phyloP scores from a whole-genome alignment of 2,113 vertebrate species.

The Boleophthalmus pectinirostris region DNA sequence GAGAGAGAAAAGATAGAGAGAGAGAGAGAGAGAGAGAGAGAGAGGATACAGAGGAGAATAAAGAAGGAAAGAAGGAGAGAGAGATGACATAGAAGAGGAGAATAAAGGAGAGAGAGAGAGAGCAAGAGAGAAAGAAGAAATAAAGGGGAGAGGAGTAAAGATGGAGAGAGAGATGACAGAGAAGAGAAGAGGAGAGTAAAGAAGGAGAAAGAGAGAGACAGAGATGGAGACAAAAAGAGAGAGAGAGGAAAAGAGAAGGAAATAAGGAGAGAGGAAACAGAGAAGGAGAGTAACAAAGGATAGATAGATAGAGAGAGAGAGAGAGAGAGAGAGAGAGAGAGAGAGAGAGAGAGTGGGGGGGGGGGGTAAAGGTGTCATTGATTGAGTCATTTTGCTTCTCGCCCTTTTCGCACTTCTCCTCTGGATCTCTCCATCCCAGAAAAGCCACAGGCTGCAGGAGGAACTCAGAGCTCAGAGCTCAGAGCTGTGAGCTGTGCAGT shows the following conservation, averaged over 20 bases:
- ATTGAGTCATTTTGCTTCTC: slow-evolving; percentile 33
- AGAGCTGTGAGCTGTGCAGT: no score
- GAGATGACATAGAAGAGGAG: no score
- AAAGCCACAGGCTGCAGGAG: neutral
- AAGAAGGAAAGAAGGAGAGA: no score
- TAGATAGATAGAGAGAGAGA: neutral
- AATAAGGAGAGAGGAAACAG: neutral
- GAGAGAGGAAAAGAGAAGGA: slow-evolving; percentile 11
- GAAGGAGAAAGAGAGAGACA: neutral
- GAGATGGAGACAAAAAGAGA: slow-evolving; percentile 5
- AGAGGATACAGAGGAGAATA: no score
- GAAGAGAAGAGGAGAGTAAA: no score
- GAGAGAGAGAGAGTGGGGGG: neutral
- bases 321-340: neutral
- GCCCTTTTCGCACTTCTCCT: slow-evolving; percentile 21
- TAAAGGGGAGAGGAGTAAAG: no score
- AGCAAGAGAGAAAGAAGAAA: neutral
- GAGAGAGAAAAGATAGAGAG: no score
- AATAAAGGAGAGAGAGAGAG: slow-evolving; percentile 24
- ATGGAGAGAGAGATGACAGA: neutral
- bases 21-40: no score
- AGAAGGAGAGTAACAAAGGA: neutral
- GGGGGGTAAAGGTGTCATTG: slow-evolving; percentile 48
- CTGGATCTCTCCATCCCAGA: slow-evolving; percentile 27
- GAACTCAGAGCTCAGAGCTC: no score